A percentile compares a stretch with the other conserved stretches of the same genome.
Evolutionary conservation across 1,140 invertebrate genomes (phyloP).

Genomic region (Lordiphosa clarofinis): DNA sequence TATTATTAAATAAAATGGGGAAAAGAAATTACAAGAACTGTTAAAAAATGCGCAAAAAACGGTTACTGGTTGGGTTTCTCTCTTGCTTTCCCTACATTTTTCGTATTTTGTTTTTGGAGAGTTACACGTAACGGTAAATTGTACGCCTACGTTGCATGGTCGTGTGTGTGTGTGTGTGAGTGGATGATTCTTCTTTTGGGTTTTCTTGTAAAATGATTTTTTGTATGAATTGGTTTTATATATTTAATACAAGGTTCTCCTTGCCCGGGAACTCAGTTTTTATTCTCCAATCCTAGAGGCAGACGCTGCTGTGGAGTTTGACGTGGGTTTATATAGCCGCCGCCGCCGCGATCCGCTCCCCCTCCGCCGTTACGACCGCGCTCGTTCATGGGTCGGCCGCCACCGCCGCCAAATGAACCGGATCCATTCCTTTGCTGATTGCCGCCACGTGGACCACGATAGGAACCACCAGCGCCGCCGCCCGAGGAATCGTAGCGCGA

Average conservation of each 20-base stretch:
- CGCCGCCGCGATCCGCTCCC: constrained; percentile 35
- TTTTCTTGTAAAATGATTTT: constrained; percentile 4
- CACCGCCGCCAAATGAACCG: constrained; percentile 46
- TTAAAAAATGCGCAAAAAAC: constrained; percentile 48
- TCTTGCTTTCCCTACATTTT: constrained; percentile 16
- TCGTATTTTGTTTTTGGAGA: constrained; percentile 39
- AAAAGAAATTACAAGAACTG: no score
- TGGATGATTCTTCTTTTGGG: constrained; percentile 7
- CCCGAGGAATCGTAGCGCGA: constrained; percentile 65
- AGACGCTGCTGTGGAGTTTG: constrained; percentile 66
- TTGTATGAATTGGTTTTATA: constrained; percentile 23
- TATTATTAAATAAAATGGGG: constrained; percentile 9
- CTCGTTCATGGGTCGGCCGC: constrained; percentile 53
- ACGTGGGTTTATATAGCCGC: constrained; percentile 64
- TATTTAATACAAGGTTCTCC: constrained; percentile 46
- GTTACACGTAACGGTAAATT: constrained; percentile 60
- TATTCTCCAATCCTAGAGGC: constrained; percentile 70
- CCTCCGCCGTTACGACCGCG: constrained; percentile 48
- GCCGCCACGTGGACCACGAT: constrained; percentile 61
- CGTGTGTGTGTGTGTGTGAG: constrained; percentile 21
- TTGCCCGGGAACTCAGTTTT: constrained; percentile 62
- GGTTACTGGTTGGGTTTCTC: constrained; percentile 20
- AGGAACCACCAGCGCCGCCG: constrained; percentile 39
- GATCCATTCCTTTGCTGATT: constrained; percentile 59
- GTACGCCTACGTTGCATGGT: constrained; percentile 56